phyloP scores from a whole-genome alignment of 1,140 invertebrate genomes.

The Microplitis mediator region DNA sequence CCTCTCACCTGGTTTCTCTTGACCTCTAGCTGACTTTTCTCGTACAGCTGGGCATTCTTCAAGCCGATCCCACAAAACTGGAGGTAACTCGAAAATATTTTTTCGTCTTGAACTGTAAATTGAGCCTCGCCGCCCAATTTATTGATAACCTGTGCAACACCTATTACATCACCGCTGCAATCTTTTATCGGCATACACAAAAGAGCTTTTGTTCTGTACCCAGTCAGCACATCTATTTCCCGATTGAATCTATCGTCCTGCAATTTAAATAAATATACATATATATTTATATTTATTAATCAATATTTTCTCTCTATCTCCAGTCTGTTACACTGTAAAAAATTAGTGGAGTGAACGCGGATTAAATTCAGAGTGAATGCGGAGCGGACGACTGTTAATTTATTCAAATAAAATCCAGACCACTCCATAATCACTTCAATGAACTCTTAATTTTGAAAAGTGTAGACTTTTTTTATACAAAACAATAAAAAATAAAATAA shows the following conservation, averaged over 20 bases:
- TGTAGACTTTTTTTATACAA: neutral
- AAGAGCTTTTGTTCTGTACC: conserved; percentile 89
- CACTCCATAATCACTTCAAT: no score
- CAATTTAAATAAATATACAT: conserved; percentile 33
- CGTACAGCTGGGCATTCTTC: conserved; percentile 92
- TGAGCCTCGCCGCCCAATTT: conserved; percentile 78
- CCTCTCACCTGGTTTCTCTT: conserved; percentile 84
- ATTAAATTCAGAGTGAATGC: no score
- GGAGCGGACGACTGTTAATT: no score
- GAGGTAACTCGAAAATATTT: conserved; percentile 90
- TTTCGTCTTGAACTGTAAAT: conserved; percentile 85
- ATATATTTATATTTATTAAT: neutral
- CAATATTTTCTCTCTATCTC: neutral
- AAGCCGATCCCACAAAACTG: conserved; percentile 96
- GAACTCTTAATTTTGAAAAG: no score
- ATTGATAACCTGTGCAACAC: conserved; percentile 96
- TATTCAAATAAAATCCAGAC: no score
- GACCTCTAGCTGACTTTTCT: conserved; percentile 91
- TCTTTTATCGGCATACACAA: conserved; percentile 97
- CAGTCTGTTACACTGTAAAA: no score
- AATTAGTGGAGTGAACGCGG: no score
- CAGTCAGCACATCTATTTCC: conserved; percentile 90
- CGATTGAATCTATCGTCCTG: conserved; percentile 91
- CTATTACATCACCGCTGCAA: conserved; percentile 90
- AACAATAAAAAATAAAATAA: conserved; percentile 36